These are phyloP conservation scores for Callionymus lyra DNA, from an alignment of 2,113 vertebrate genomes.

Conservation along the genomic window DNA sequence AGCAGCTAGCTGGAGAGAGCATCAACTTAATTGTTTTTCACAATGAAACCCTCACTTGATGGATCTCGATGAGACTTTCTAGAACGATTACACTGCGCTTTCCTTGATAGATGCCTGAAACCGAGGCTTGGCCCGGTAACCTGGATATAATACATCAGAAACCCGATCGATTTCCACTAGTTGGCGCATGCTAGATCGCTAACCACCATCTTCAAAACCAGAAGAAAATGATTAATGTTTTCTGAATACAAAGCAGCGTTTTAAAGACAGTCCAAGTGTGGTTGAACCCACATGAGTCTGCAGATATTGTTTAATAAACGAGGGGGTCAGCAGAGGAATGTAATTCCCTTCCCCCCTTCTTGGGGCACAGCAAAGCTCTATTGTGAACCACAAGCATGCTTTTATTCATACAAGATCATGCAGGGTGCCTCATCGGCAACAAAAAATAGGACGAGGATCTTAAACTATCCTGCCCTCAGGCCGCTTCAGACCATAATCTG, in stretches of 20 bases:
- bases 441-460: conserved; percentile 26
- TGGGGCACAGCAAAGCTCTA: conserved; percentile 32
- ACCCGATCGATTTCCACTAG: conserved; percentile 13
- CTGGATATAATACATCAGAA: conserved; percentile 25
- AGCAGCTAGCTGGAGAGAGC: too few relatives aligned
- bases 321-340: conserved; percentile 53
- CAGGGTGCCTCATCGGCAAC: conserved; percentile 29
- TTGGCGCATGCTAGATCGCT: too few relatives aligned
- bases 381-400: conserved; percentile 53
- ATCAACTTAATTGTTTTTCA: not conserved
- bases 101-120: conserved; percentile 11
- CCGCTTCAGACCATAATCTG: not conserved
- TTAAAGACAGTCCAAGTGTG: not conserved
- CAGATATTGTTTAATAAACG: conserved; percentile 44
- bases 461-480: conserved; percentile 2
- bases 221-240: not conserved
- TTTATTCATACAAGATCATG: conserved; percentile 42
- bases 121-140: conserved; percentile 3
- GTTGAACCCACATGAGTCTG: conserved; percentile 1
- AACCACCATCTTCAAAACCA: not conserved
- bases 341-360: conserved; percentile 47
- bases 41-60: too few relatives aligned
- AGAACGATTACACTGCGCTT: conserved; percentile 27
- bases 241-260: conserved; percentile 7
- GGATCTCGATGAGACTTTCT: too few relatives aligned